Evolutionary conservation across 1,140 invertebrate genomes (phyloP), one percentile per base, ranked within the genome.

Genomic region (Capitella teleta): DNA sequence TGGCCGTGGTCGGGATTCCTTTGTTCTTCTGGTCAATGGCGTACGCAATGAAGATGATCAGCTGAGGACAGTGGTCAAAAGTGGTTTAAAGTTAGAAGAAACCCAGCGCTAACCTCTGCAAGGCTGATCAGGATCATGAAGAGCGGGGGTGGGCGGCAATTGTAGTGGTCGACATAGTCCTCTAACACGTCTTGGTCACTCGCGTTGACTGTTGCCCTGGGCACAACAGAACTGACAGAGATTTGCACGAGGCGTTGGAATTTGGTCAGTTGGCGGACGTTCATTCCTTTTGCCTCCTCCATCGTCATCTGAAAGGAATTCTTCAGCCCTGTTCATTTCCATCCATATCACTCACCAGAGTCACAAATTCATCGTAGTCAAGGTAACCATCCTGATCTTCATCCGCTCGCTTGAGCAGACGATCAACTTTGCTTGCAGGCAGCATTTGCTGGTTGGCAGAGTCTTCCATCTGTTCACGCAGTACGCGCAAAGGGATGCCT

Each of bases 51-150:
- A 52, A 47, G 0, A 55, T 4, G 3, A 38, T 51, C 34, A 55
- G 24, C 49, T 51, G 44, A 10, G 47, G 32, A 38, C 12, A 12
- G 36, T 38, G 12, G 21, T 38, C 36, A 38, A 5, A 12, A 1
- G 1, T 18, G 1, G 36, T 12, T 38, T 38, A 38, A 3, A 38
- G 36, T 38, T 38, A 12, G 16, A 38, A 38, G 36, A 26, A n/a
- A 36, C 28, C 14, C 32, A 8, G 25, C 34, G 49, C 52, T 49
- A 68, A 95, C 91, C 84, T 96, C 91, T 59, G 94, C 77, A 46
- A 94, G 75, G 36, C 90, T 95, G 63, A 96, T 85, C 63, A 87
- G 79, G 40, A 95, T 82, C 58, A 97, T 92, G 74, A 98, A 96
- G 40, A 96, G 75, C 4, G 93, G 92, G 23, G 93, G 93, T 26